These are phyloP conservation scores for Zygogramma bicolorata DNA, from an alignment of 2,888 invertebrate genomes.

Conservation along the genomic window DNA sequence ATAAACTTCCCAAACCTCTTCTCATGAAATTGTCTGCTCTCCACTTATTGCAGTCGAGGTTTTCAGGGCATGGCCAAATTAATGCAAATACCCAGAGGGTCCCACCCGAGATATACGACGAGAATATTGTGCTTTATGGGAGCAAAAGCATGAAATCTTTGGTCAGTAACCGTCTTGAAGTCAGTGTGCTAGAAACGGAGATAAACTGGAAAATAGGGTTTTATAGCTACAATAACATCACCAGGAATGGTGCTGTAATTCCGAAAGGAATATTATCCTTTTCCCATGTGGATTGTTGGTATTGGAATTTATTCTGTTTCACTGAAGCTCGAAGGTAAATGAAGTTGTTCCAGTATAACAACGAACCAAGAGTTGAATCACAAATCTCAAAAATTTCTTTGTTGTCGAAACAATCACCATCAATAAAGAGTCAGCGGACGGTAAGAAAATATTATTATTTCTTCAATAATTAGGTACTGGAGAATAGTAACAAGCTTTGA, in stretches of 20 bases:
- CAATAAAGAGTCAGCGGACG: no score
- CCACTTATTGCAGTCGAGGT: background rate
- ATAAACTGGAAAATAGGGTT: slow-evolving; percentile 10
- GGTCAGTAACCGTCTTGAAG: slow-evolving; percentile 50
- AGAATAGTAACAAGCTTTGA: no score
- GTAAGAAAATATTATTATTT: no score
- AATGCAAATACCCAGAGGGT: slow-evolving; percentile 45
- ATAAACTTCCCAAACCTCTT: background rate
- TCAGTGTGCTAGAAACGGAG: slow-evolving; percentile 34
- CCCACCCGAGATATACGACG: slow-evolving; percentile 41
- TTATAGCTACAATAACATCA: slow-evolving; percentile 9
- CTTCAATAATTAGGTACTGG: no score
- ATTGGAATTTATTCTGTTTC: background rate
- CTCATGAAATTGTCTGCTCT: background rate
- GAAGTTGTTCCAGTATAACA: background rate
- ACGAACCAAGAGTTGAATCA: background rate
- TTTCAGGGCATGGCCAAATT: slow-evolving; percentile 43
- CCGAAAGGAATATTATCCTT: slow-evolving; percentile 4
- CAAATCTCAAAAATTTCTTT: no score
- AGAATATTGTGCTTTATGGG: slow-evolving; percentile 44
- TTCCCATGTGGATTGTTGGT: background rate
- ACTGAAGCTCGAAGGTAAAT: background rate
- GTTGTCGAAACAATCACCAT: no score
- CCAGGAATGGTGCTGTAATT: slow-evolving; percentile 6
- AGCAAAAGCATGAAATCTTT: slow-evolving; percentile 47